Evolutionary conservation across 2,888 invertebrate genomes (phyloP), one percentile per base, ranked within the genome.

Genomic region (Melanostoma scalare): DNA sequence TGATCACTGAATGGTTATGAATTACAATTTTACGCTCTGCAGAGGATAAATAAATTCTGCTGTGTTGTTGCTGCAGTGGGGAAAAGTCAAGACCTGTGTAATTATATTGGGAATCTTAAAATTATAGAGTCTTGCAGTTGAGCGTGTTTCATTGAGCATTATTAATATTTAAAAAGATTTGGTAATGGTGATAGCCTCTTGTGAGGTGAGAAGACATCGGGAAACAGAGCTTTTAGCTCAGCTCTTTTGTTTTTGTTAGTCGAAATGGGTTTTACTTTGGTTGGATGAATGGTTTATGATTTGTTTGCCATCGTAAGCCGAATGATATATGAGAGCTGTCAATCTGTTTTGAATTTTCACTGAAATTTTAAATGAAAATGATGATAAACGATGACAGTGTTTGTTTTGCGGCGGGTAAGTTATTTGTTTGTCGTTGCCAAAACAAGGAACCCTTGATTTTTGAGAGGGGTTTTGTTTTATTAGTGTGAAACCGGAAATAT

Each of bases 1-100:
- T 84, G 84, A 79, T 79, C 84, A 74, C 56, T 82, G 73, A 82
- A 44, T 82, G 82, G 77, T 77, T 74, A 82, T 77, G 82, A 77
- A 68, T 82, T 82, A 73, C 58, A 46, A 50, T 42, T 42, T 53
- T 61, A 38, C 3, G 6, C 65, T 6, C 36, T 5, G 42, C 20
- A 63, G 63, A 63, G 63, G 63, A 63, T 63, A 20, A 71, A 74
- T 68, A 75, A 73, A 79, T 79, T 63, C 38, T 63, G 48, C 33
- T 44, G 31, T 3, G 9, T 6, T 42, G 40, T 31, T 42, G 33
- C 10, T 10, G 40, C 10, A 10, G 10, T 10, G 10, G 46, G 35
- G 9, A 61, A 61, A 9, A 60, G 1, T 35, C 46, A 5, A 36
- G 30, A 48, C 30, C 8, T 20, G 60, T 79, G 69, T 78, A 79